phyloP scores from a whole-genome alignment of 2,113 vertebrate species.

The Marcusenius ussheri region DNA sequence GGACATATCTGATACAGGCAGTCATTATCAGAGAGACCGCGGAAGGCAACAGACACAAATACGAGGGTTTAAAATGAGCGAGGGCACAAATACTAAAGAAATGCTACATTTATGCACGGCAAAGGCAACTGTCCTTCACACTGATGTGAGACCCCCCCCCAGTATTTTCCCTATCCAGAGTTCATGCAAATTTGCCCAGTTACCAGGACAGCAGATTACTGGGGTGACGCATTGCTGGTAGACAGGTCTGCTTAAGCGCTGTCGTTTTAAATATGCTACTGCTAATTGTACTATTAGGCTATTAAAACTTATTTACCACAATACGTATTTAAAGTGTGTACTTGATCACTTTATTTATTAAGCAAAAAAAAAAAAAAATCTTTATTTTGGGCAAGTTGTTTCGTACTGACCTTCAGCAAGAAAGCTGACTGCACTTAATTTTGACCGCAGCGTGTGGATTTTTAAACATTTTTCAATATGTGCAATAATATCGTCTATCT shows the following conservation, averaged over 20 bases:
- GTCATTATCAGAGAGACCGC: neutral
- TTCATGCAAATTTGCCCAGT: neutral
- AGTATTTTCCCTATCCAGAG: neutral
- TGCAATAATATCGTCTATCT: neutral
- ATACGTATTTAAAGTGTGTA: neutral
- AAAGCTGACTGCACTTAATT: neutral
- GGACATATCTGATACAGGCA: neutral
- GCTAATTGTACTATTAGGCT: neutral
- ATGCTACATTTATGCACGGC: neutral
- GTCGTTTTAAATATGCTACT: neutral
- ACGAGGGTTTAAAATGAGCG: neutral
- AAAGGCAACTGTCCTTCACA: neutral
- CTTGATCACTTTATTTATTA: neutral
- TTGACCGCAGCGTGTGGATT: neutral
- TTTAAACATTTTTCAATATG: neutral
- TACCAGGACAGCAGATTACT: neutral
- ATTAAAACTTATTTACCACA: neutral
- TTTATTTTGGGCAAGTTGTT: neutral
- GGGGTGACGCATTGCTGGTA: neutral
- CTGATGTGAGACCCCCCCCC: neutral
- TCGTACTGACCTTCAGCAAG: neutral
- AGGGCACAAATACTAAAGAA: neutral
- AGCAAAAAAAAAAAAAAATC: neutral
- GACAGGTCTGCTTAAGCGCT: neutral
- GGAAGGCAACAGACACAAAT: neutral